Evolutionary conservation across 2,888 invertebrate species (phyloP).

Genomic region (Lordiphosa andalusiaca): DNA sequence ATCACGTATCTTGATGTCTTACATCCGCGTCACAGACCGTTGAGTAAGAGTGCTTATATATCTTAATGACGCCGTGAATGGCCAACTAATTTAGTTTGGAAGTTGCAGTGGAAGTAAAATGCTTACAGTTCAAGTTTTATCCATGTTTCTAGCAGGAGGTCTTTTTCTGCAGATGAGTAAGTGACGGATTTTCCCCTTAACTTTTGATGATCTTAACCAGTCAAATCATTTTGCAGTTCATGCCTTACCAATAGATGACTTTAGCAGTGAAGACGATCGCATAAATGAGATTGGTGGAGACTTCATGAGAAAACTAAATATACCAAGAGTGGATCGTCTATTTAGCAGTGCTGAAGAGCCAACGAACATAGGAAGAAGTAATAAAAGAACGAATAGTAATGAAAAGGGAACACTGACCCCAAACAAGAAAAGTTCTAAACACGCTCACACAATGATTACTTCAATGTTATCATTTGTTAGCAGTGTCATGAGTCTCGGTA

Average conservation of each 20-base stretch:
- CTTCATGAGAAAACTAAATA: constrained; percentile 26
- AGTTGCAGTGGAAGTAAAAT: constrained; percentile 28
- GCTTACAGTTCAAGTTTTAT: constrained; percentile 33
- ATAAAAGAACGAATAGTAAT: constrained; percentile 1
- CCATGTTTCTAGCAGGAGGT: constrained; percentile 34
- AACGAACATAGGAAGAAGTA: neutral
- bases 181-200: neutral
- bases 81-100: constrained; percentile 34
- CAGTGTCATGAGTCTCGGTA: constrained; percentile 44
- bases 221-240: constrained; percentile 21
- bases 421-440: constrained; percentile 52
- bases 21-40: constrained; percentile 8
- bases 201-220: neutral
- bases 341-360: constrained; percentile 52
- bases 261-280: constrained; percentile 50
- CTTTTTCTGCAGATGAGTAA: constrained; percentile 35
- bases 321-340: constrained; percentile 46
- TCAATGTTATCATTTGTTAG: constrained; percentile 59
- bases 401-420: constrained; percentile 16
- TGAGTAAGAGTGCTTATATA: constrained; percentile 40
- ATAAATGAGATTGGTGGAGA: constrained; percentile 49
- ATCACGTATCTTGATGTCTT: constrained; percentile 46
- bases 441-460: constrained; percentile 62
- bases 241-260: constrained; percentile 22
- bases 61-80: constrained; percentile 5